These are phyloP conservation scores for Trichonephila inaurata DNA, from an alignment of 1,140 invertebrate species.

Conservation along the genomic window DNA sequence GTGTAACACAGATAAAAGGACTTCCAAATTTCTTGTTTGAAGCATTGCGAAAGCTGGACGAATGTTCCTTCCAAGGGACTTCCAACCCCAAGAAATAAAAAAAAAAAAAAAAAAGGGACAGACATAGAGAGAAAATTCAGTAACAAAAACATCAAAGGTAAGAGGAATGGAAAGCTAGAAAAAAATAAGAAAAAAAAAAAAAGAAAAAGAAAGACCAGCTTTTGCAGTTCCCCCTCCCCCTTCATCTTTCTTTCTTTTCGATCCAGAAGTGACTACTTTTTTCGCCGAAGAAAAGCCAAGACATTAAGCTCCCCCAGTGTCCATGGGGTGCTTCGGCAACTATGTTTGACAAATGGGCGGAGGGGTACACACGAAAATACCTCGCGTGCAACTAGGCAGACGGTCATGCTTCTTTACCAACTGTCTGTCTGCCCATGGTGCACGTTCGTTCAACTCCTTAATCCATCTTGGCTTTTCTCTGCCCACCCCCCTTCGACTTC, in stretches of 20 bases:
- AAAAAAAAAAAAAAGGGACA: background rate
- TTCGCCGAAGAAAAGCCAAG: conserved; percentile 17
- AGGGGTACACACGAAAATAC: conserved; percentile 28
- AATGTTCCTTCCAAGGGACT: background rate
- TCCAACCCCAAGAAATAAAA: background rate
- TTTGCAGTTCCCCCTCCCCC: background rate
- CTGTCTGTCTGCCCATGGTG: conserved; percentile 29
- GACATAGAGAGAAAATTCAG: background rate
- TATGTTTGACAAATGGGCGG: conserved; percentile 59
- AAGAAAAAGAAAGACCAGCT: background rate
- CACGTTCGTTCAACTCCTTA: conserved; percentile 38
- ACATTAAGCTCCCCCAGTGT: conserved; percentile 40
- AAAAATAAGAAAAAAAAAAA: background rate
- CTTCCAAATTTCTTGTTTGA: too few species aligned
- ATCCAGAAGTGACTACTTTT: conserved; percentile 11
- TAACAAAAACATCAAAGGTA: background rate
- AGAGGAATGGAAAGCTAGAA: background rate
- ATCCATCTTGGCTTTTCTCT: conserved; percentile 36
- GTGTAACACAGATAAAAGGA: too few species aligned
- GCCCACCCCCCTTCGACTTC: background rate
- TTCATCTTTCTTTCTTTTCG: background rate
- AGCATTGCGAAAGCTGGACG: background rate
- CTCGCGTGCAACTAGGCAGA: background rate
- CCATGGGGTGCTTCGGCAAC: conserved; percentile 41
- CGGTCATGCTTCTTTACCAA: conserved; percentile 30